Conservation (phyloP, 2,113 vertebrate genomes). For the Enhydra lutris region DNA sequence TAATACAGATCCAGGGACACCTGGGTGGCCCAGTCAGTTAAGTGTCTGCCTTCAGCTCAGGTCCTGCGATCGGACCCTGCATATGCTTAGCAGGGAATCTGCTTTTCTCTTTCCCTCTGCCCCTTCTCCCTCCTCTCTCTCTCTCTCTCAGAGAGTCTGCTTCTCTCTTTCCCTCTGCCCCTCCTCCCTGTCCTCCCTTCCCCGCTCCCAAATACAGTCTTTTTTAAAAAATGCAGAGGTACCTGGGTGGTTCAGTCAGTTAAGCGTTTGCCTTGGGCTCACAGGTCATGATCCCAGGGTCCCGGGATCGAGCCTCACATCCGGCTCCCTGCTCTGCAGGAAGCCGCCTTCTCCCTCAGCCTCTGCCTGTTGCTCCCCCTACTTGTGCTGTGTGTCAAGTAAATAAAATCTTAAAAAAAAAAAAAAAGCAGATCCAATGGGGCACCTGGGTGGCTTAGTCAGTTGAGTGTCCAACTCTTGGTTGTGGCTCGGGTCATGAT, state of each 20-base stretch:
- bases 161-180: not conserved
- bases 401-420: no score
- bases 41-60: no score
- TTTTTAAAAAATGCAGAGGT: not conserved
- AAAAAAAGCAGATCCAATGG: not conserved
- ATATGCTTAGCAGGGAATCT: not conserved
- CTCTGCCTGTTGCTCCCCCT: no score
- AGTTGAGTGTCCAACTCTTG: not conserved
- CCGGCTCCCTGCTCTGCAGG: not conserved
- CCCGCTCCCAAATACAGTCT: not conserved
- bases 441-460: not conserved
- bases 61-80: not conserved
- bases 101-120: not conserved
- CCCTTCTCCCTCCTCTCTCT: not conserved
- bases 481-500: not conserved
- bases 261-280: not conserved
- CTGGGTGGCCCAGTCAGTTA: no score
- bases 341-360: not conserved
- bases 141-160: not conserved
- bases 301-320: accelerated
- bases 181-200: not conserved
- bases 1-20: no score
- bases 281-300: not conserved
- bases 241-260: not conserved
- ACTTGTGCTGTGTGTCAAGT: no score